phyloP scores from a whole-genome alignment of 2,113 vertebrate genomes.

The Atrichornis clamosus region DNA sequence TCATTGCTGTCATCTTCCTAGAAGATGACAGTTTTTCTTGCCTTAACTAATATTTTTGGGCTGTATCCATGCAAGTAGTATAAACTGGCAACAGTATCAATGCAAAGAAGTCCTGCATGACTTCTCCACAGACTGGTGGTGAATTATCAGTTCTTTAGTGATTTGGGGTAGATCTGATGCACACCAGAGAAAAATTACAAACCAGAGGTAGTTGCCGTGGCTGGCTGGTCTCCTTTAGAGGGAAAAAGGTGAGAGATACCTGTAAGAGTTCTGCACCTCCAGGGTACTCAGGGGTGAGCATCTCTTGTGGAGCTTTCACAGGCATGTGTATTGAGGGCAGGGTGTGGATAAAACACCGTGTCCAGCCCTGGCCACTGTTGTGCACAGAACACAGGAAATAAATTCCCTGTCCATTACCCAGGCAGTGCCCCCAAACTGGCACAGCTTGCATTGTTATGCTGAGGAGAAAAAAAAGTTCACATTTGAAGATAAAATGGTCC shows the following conservation, averaged over 20 bases:
- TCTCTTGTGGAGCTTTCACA: not conserved
- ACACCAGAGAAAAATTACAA: not conserved
- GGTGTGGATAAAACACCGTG: not conserved
- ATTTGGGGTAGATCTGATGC: not conserved
- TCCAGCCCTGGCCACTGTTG: not conserved
- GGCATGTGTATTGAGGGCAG: not conserved
- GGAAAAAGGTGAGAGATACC: not conserved
- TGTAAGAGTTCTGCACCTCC: not conserved
- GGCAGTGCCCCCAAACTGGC: not conserved
- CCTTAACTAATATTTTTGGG: not conserved
- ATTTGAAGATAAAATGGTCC: not conserved
- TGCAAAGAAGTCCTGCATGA: not conserved
- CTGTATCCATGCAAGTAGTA: not conserved
- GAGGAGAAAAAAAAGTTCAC: not conserved
- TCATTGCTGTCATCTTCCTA: not conserved
- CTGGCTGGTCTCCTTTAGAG: not conserved
- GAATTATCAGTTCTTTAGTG: not conserved
- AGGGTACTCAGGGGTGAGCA: not conserved
- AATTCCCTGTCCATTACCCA: not conserved
- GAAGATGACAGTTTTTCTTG: not conserved
- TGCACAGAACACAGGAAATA: not conserved
- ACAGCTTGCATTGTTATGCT: not conserved
- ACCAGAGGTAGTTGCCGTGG: fast-evolving
- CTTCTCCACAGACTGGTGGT: not conserved
- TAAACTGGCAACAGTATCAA: not conserved